Evolutionary conservation across 2,797 vertebrate genomes (phyloP), one percentile per base, ranked within the genome.

Genomic region (Ambastaia sidthimunki): DNA sequence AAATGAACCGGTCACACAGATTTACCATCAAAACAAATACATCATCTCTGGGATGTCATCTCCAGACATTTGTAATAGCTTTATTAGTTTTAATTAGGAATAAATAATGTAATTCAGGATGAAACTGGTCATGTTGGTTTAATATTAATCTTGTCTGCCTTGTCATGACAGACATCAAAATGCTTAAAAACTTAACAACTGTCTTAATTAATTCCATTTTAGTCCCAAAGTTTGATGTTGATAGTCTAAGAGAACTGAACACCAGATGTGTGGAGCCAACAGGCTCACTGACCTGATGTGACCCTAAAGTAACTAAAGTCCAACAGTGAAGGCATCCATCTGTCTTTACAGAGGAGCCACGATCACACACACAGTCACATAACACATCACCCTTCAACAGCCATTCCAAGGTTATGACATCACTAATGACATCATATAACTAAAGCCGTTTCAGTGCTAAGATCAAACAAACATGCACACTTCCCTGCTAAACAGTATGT

Each of bases 101-200:
- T 7, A 5, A 37, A 7, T 37, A 6, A 37, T 37, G 34, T 37
- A 37, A 37, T 37, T 37, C 34, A 3, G 34, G 34, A 37, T 5
- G 34, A 37, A 37, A 37, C 34, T 6, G 4, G 34, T 6, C 34
- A 37, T 37, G 34, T 37, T 37, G 34, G 5, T 37, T 37, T 37
- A 37, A 37, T 5, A 37, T 37, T 3, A 37, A 37, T 37, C 34
- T 6, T 54, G 50, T 54, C 50, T 54, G 50, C 7, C n/a, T 54
- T n/a, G 18, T 54, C 18, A 19, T 18, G 50, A 18, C n/a, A 54
- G 50, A 54, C 7, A 18, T 16, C n/a, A 16, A 1, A 2, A 54
- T 54, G 50, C n/a, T 54, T 54, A 54, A 54, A 54, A 55, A n/a
- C n/a, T n/a, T n/a, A n/a, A n/a, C n/a, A 48, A 48, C 44, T 48